Percentiles rank a stretch among this genome's conserved stretches.
phyloP scores from a whole-genome alignment of 2,113 vertebrate species.

The Mandrillus leucophaeus region DNA sequence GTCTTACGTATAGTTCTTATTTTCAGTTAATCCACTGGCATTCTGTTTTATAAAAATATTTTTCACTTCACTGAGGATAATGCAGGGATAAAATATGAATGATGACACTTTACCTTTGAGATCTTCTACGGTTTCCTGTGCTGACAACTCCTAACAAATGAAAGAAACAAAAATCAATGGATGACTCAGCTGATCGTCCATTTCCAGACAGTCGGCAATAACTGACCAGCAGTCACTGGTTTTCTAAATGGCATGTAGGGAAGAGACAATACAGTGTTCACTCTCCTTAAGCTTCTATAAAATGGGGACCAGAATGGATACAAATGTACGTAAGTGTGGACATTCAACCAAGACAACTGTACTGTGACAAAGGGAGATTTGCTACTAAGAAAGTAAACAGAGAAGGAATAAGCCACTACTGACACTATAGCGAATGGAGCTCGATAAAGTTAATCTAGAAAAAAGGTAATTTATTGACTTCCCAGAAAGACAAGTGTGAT shows the following conservation, averaged over 20 bases:
- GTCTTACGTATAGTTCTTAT: neutral
- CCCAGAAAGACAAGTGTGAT: neutral
- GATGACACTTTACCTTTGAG: constrained; percentile 83
- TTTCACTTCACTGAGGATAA: neutral
- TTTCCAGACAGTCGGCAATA: neutral
- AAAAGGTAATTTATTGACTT: neutral
- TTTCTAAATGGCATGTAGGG: fast-evolving
- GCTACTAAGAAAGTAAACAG: neutral
- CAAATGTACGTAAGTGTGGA: neutral
- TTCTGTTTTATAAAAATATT: neutral
- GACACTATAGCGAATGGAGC: fast-evolving
- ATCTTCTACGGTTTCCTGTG: constrained; percentile 84
- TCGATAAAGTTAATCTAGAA: neutral
- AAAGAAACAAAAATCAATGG: constrained; percentile 28
- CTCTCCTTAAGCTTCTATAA: neutral
- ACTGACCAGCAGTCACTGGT: too few species aligned
- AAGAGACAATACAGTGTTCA: neutral
- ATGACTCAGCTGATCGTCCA: neutral
- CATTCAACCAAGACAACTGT: neutral
- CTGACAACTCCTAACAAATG: constrained; percentile 81
- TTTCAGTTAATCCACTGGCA: neutral
- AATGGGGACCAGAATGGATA: neutral
- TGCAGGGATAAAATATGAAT: neutral
- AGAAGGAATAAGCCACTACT: neutral
- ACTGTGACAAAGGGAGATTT: neutral